Evolutionary conservation across 30 jellyfish, hydroid and myxozoan genomes (phyloP), one percentile per base, ranked within the genome.

Genomic region (Aurelia sp.): DNA sequence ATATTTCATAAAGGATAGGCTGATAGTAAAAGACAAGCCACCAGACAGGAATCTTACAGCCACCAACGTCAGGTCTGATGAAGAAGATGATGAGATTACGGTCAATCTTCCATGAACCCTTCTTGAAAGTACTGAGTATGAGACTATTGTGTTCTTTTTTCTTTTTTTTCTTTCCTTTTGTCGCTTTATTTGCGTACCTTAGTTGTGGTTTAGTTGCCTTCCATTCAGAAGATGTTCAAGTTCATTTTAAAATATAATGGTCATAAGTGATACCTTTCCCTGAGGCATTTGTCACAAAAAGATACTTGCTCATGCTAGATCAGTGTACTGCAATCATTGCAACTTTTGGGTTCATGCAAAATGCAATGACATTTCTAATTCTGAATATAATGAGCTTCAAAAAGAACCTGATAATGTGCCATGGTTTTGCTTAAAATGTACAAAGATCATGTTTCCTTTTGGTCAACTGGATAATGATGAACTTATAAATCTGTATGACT

Each of bases 291-390:
- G 33, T 65, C 81, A 65, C 89, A 78, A 78, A 61, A 63, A 59
- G 44, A 78, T 78, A 59, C 89, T 65, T 78, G 82, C 89, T 78
- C 89, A 62, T 1, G 89, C 70, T 40, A 78, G 59, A 47, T 62
- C 44, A 20, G 81, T 78, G 0, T 78, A 61, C 89, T 78, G 89
- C 59, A 47, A 78, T 78, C 82, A 78, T 33, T 78, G 90, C 90
- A 27, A 27, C 2, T 27, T 27, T 27, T 27, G 33, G 33, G 33
- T 27, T 2, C 33, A 27, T 27, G 2, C 44, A 79, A 23, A 37
- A 63, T 44, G 47, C 73, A 82, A 73, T 57, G 19, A n/a, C 33
- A 27, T 27, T 27, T 27, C 33, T 2, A 27, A 27, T 27, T 27
- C 33, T 27, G 33, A 27, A 27, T 27, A 27, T 27, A 27, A 27